Evolutionary conservation across 2,113 vertebrate species (phyloP), one percentile per base, ranked within the genome.

Genomic region (Talpa occidentalis): DNA sequence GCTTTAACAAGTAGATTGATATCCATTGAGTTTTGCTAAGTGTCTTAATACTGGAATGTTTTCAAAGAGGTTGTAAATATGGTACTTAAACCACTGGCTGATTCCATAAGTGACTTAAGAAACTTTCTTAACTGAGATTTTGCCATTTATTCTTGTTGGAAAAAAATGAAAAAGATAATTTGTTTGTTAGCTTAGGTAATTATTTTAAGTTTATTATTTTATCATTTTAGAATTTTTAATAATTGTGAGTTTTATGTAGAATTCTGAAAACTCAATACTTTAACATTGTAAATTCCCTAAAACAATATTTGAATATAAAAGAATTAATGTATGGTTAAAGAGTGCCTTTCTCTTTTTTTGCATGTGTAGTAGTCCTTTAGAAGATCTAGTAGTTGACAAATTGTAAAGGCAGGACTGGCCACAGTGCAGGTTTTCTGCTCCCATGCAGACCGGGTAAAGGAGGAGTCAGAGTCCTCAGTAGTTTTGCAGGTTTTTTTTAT

Each of bases 201-300:
- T 28, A 77, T 47, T 77, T 89, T 78, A 82, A 94, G 59, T 79
- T 86, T 35, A 14, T 52, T 69, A 30, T 22, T 82, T 67, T 84
- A 81, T 24, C 30, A 24, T 74, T 81, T 91, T 60, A 85, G 16
- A 72, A 72, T 73, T 92, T 96, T 93, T 69, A 72, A 72, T 86
- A 81, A 24, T 83, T 91, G 47, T 60, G 21, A 91, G n/a, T 28
- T 78, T 73, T 73, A 44, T 54, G 10, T 67, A 77, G 35, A 85
- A 77, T 72, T 95, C 28, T 64, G 70, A 92, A 88, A 84, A 78
- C 35, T 30, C 12, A 89, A 40, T 66, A 37, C 81, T 86, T 87
- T 90, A 86, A 40, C 8, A 67, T 37, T 17, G 54, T 12, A 78
- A 37, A 40, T 42, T 9, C n/a, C 11, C 70, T 67, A 64, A 90